Conservation (phyloP, 2,113 vertebrate genomes). For the Dasypus novemcinctus region DNA sequence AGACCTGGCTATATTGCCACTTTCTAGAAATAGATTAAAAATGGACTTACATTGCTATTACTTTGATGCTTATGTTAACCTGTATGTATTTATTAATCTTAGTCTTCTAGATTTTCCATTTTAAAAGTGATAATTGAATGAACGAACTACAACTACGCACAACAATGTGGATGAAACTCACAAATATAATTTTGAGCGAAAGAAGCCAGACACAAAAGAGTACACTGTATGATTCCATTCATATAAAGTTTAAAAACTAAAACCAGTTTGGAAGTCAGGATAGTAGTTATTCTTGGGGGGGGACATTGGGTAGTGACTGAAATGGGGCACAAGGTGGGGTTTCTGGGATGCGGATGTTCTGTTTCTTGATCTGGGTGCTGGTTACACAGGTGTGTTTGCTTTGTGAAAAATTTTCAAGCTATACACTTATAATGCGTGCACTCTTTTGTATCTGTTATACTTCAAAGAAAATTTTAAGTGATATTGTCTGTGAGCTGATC, state of each 20-base stretch:
- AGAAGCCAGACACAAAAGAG: slow-evolving; percentile 67
- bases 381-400: slow-evolving; percentile 53
- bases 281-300: slow-evolving; percentile 21
- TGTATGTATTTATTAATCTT: slow-evolving; percentile 67
- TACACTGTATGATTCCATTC: slow-evolving; percentile 57
- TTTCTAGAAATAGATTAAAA: slow-evolving; percentile 50
- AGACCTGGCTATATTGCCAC: slow-evolving; percentile 20
- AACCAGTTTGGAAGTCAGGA: slow-evolving; percentile 58
- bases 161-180: slow-evolving; percentile 63
- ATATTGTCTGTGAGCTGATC: not conserved
- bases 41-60: slow-evolving; percentile 35
- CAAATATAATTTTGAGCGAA: slow-evolving; percentile 55
- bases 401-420: slow-evolving; percentile 42
- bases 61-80: slow-evolving; percentile 45
- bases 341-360: slow-evolving; percentile 40
- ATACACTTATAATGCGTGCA: not conserved
- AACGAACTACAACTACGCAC: slow-evolving; percentile 33
- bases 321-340: not conserved
- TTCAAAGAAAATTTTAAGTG: slow-evolving; percentile 39
- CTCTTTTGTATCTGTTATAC: slow-evolving; percentile 36
- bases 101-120: slow-evolving; percentile 64
- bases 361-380: slow-evolving; percentile 53
- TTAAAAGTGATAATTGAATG: slow-evolving; percentile 66
- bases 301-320: not conserved
- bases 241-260: slow-evolving; percentile 61